Evolutionary conservation across 1,140 invertebrate genomes (phyloP).

Genomic region (Chrysoperla carnea): DNA sequence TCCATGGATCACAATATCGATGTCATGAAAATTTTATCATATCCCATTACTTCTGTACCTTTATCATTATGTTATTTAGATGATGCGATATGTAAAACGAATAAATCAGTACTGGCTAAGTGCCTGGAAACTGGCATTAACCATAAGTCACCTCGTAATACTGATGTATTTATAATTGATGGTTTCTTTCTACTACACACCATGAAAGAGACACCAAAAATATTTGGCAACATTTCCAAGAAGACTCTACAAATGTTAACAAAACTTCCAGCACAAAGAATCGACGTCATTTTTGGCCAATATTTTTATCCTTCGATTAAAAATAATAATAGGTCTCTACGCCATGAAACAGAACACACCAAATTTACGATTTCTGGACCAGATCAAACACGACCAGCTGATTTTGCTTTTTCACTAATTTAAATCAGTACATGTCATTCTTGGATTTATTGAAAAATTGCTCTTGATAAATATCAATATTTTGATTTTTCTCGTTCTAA

Average conservation of each 20-base stretch:
- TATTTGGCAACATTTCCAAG: too few relatives aligned
- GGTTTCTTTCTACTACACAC: slow-evolving; percentile 8
- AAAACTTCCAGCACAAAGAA: neutral
- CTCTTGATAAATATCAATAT: too few relatives aligned
- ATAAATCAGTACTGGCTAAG: slow-evolving; percentile 4
- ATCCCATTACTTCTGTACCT: slow-evolving; percentile 3
- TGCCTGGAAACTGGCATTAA: slow-evolving; percentile 2
- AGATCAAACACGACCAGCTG: too few relatives aligned
- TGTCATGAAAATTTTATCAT: slow-evolving; percentile 6
- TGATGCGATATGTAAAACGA: slow-evolving; percentile 3
- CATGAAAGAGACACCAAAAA: slow-evolving; percentile 1
- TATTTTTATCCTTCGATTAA: slow-evolving; percentile 6
- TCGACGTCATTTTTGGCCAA: slow-evolving; percentile 4
- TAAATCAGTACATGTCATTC: too few relatives aligned
- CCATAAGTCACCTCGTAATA: slow-evolving; percentile 5
- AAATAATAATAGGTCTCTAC: slow-evolving; percentile 2
- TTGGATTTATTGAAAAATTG: too few relatives aligned
- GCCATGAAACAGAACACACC: slow-evolving; percentile 1
- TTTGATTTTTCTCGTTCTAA: too few relatives aligned
- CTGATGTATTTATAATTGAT: slow-evolving; percentile 8
- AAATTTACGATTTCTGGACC: too few relatives aligned
- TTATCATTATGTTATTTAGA: slow-evolving; percentile 1
- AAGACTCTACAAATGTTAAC: too few relatives aligned
- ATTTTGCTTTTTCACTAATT: too few relatives aligned
- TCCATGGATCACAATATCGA: slow-evolving; percentile 6